A percentile compares a stretch with the other conserved stretches of the same genome.
Evolutionary conservation across 2,888 invertebrate genomes (phyloP).

Genomic region (Argynnis bischoffii): DNA sequence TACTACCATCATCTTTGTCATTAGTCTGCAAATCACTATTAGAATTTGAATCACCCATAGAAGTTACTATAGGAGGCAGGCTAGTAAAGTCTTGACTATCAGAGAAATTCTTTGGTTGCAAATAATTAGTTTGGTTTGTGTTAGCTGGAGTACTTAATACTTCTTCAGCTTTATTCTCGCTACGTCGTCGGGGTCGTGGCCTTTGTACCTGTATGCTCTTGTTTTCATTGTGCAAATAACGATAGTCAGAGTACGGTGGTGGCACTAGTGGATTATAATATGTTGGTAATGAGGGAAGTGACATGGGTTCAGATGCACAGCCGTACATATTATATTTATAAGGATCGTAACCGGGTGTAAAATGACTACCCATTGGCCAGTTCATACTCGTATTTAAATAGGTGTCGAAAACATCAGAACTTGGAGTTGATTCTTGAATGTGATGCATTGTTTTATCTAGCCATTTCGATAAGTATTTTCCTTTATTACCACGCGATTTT

Average conservation of each 20-base stretch:
- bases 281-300: conserved; percentile 84
- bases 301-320: conserved; percentile 83
- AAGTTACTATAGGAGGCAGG: conserved; percentile 86
- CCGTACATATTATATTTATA: conserved; percentile 79
- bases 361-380: conserved; percentile 64
- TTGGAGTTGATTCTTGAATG: conserved; percentile 66
- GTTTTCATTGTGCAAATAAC: conserved; percentile 62
- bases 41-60: conserved; percentile 74
- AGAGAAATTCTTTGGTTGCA: conserved; percentile 68
- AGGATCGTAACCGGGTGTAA: conserved; percentile 71
- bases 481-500: conserved; percentile 70
- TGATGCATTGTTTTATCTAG: conserved; percentile 76
- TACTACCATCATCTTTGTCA: conserved; percentile 80
- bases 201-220: conserved; percentile 67
- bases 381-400: conserved; percentile 58
- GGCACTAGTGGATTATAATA: conserved; percentile 71
- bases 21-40: conserved; percentile 66
- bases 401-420: conserved; percentile 67
- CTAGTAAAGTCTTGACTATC: conserved; percentile 84
- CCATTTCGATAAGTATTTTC: conserved; percentile 77
- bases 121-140: conserved; percentile 53
- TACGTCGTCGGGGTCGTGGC: conserved; percentile 59
- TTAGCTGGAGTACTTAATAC: conserved; percentile 56
- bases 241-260: conserved; percentile 63
- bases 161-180: conserved; percentile 62